These are phyloP conservation scores for Calliphora vicina DNA, from an alignment of 1,140 invertebrate genomes.

Conservation along the genomic window DNA sequence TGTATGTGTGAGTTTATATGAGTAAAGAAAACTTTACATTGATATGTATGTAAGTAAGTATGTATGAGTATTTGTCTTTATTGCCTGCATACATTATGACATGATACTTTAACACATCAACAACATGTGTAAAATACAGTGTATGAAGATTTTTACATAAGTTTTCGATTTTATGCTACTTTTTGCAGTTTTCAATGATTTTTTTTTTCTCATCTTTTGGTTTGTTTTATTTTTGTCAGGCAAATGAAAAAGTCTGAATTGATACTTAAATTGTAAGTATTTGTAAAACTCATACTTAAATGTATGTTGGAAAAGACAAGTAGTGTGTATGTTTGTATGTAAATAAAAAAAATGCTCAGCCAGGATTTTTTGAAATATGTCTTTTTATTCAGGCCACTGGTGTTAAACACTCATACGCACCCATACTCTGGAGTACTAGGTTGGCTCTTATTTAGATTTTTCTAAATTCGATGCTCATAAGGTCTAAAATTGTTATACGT, in stretches of 20 bases:
- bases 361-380: background rate
- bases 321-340: background rate
- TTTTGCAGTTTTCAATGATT: background rate
- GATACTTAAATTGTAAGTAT: background rate
- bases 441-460: no score
- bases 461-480: no score
- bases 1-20: no score
- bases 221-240: background rate
- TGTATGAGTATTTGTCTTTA: no score
- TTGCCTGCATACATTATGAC: background rate
- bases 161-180: background rate
- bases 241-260: constrained; percentile 10
- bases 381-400: background rate
- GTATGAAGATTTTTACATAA: background rate
- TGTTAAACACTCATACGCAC: background rate
- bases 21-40: no score
- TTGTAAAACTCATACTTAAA: background rate
- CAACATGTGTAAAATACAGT: background rate
- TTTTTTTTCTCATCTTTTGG: background rate
- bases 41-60: no score
- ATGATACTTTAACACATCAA: background rate
- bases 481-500: no score
- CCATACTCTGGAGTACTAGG: background rate
- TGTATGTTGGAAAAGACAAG: background rate
- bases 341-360: background rate